Evolutionary conservation across 2,113 vertebrate genomes (phyloP).

Genomic region (Thamnaconus septentrionalis): DNA sequence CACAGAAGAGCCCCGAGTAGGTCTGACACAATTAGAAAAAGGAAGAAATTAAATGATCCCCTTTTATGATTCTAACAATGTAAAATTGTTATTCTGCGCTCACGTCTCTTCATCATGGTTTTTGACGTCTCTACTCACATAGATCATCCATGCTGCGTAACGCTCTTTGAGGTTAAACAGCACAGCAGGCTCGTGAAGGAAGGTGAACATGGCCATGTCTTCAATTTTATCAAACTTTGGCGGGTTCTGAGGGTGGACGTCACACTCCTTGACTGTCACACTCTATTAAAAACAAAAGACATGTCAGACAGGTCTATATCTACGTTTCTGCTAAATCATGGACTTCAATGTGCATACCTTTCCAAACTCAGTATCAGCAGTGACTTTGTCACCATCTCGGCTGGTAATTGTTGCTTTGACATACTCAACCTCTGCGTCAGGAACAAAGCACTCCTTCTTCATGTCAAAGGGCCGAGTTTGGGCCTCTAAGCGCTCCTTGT

Average conservation of each 20-base stretch:
- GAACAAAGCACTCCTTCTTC: constrained; percentile 85
- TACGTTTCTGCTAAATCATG: too few species aligned
- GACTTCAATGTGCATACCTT: constrained; percentile 72
- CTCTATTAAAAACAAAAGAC: constrained; percentile 63
- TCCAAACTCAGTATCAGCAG: constrained; percentile 77
- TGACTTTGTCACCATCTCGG: constrained; percentile 85
- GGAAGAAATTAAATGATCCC: background rate
- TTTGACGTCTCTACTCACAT: constrained; percentile 72
- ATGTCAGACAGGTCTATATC: too few species aligned
- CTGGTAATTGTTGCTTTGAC: constrained; percentile 82
- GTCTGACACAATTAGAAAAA: constrained; percentile 44
- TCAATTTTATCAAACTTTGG: constrained; percentile 92
- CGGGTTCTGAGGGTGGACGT: constrained; percentile 85
- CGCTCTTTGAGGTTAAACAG: constrained; percentile 94
- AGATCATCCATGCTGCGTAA: constrained; percentile 97
- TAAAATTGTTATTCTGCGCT: background rate
- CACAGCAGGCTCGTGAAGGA: constrained; percentile 86
- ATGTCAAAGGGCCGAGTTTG: constrained; percentile 86
- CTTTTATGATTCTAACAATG: too few species aligned
- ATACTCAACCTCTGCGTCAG: constrained; percentile 80
- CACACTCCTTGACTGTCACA: constrained; percentile 77
- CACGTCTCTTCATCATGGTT: background rate
- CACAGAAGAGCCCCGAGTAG: constrained; percentile 84
- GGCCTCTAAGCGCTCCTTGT: constrained; percentile 84
- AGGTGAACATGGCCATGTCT: constrained; percentile 93